Evolutionary conservation across 1,140 invertebrate genomes (phyloP), one percentile per base, ranked within the genome.

Genomic region (Catajapyx aquilonaris): DNA sequence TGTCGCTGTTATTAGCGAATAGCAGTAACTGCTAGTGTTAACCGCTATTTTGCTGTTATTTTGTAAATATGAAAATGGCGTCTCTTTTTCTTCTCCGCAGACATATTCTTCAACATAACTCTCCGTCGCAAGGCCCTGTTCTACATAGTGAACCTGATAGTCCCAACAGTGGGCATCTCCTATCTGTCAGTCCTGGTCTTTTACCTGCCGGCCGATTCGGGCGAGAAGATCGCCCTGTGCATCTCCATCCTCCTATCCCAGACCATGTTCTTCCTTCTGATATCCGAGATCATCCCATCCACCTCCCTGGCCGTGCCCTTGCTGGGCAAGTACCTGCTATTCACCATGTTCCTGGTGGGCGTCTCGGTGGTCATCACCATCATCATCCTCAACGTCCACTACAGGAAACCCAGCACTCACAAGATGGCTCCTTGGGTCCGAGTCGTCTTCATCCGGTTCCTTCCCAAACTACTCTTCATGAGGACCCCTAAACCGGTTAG

Each of bases 41-140:
- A n/a, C n/a, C n/a, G n/a, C n/a, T n/a, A n/a, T n/a, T n/a, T n/a
- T n/a, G n/a, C n/a, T n/a, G n/a, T n/a, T n/a, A n/a, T n/a, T n/a
- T n/a, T n/a, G 19, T 5, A n/a, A 5, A 5, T 33, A 9, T 33
- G 31, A 33, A 16, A 16, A 5, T 35, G 16, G 5, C 30, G 5
- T 5, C 50, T 59, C 32, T 49, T 60, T n/a, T n/a, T n/a, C n/a
- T n/a, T 31, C 56, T 61, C 65, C 59, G 48, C 70, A 70, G 90
- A 96, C 62, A 94, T 96, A 39, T 94, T 91, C 59, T 96, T 96
- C 69, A 94, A 96, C 57, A 93, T 99, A 42, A 95, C 90, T 0
- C 60, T 99, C 15, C 62, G 94, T 10, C 67, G 91, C 1, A 91
- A 93, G 57, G 94, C 88, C 0, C 61, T 96, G 4, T 94, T 95